Evolutionary conservation across 2,888 invertebrate species (phyloP), one percentile per base, ranked within the genome.

Genomic region (Amiota communis): DNA sequence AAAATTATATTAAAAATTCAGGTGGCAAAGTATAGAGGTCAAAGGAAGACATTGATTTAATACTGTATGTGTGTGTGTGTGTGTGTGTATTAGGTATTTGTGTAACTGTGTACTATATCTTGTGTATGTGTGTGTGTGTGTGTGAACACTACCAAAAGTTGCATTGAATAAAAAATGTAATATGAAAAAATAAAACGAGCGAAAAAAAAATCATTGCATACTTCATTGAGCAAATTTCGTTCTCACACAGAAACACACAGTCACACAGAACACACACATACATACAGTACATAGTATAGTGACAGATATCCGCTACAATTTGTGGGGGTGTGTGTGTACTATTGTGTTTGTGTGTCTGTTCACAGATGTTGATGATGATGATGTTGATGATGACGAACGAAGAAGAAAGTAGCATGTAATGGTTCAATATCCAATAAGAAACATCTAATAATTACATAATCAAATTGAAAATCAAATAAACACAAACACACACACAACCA

Each of bases 361-460:
- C 72, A 71, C 73, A 71, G 77, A 79, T 23, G n/a, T n/a, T n/a
- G n/a, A n/a, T n/a, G n/a, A n/a, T n/a, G n/a, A 23, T 23, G 23
- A 23, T 23, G 23, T 2, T 23, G 36, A 36, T 79, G 82, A 82
- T 85, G 85, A 85, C 84, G 85, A 85, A 85, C 74, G 20, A 71
- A 47, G 65, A 74, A 74, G 73, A 74, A 70, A 76, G 71, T 72
- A 76, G 78, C 76, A 78, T 75, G 77, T 79, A 87, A 77, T 82
- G 79, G 87, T 83, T 84, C 80, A 84, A 87, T 85, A 83, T 81
- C 80, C 84, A 82, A 87, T 86, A 86, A 83, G 83, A 87, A 86
- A 86, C 81, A 84, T 81, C 79, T 83, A 84, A 84, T 87, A 87
- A 88, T 87, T 87, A 87, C 87, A 87, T 87, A 87, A 87, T 87